Evolutionary conservation across 2,797 vertebrate species (phyloP), one percentile per base, ranked within the genome.

Genomic region (Phrynocephalus vlangalii): DNA sequence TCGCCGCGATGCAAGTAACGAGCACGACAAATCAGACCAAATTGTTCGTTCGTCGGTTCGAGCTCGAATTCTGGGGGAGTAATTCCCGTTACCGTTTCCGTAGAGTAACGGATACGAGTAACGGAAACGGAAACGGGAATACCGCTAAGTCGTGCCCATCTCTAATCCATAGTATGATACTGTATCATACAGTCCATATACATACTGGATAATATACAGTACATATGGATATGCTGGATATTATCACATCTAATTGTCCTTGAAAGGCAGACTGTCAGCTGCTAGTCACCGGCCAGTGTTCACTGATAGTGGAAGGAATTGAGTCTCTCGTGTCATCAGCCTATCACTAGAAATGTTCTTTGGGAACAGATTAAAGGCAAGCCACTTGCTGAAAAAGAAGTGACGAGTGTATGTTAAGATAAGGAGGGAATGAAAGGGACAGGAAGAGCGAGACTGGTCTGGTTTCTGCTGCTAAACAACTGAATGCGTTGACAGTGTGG

Each of bases 391-490:
- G 75, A 78, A 52, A 87, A 77, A 33, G 30, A 83, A 77, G 48
- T 38, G 75, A 56, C 77, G 72, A 83, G 86, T 88, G 82, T 66
- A 79, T 79, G 82, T 44, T 22, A 50, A 80, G 67, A 84, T 63
- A 66, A 84, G 68, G 67, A 88, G 48, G 24, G 63, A 56, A 16
- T 22, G 50, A 13, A 8, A 68, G 44, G 26, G 79, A 76, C 1
- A 20, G 22, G 38, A 44, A 68, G 50, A 20, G 44, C 38, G 16
- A 63, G 56, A 87, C n/a, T 56, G 13, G 8, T 56, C n/a, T 33
- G 67, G 50, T 66, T 6, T 80, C 68, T 79, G 63, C 20, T 8
- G 68, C 13, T 48, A 48, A 48, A 60, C 10, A 30, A 70, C 52
- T 24, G 60, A 77, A 63, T 67, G 15, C 20, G 38, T 16, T 52